Conservation (phyloP, 1,140 invertebrate species). For the Diorhabda elongata region DNA sequence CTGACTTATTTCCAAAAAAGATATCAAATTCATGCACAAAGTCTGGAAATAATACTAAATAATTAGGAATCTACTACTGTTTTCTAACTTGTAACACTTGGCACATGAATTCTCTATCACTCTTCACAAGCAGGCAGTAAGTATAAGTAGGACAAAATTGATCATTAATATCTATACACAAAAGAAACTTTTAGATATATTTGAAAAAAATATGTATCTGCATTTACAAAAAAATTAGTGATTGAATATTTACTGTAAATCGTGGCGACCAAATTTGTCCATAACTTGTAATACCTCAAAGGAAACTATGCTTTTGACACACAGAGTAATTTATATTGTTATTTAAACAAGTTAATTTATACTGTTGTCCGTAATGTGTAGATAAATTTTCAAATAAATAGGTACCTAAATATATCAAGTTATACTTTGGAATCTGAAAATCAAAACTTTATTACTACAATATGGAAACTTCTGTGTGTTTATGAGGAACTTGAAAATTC, state of each 20-base stretch:
- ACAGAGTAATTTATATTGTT: not conserved
- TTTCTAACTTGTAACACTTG: constrained; percentile 6
- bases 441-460: not conserved
- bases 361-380: not conserved
- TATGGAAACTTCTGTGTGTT: constrained; percentile 7
- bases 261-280: not conserved
- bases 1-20: constrained; percentile 9
- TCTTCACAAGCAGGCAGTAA: not conserved
- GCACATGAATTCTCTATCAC: constrained; percentile 15
- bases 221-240: not conserved
- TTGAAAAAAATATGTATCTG: not conserved
- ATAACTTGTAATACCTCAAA: not conserved
- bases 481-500: constrained; percentile 10
- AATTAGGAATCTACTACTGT: not conserved
- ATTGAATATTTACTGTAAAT: not conserved
- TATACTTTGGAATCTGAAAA: not conserved
- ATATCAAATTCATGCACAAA: constrained; percentile 16
- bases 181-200: not conserved
- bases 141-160: constrained; percentile 7
- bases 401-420: not conserved
- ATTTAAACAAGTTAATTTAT: not conserved
- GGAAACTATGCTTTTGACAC: not conserved
- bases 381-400: not conserved
- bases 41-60: constrained; percentile 9
- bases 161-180: not conserved